Base-by-base conservation (phyloP, 2,888 invertebrate genomes). In the Hylaea fasciaria region DNA sequence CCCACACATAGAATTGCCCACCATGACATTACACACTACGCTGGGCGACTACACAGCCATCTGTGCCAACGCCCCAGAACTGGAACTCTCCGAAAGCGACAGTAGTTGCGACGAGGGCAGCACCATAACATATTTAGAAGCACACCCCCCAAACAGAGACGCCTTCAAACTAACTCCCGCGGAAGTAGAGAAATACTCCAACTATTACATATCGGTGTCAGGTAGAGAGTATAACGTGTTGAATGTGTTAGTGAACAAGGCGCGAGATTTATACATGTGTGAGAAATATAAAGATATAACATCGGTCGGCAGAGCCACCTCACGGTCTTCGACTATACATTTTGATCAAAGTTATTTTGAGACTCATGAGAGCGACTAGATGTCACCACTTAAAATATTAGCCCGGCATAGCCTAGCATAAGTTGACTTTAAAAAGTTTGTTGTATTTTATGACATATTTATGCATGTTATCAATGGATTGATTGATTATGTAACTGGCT, bases 141-240 rank as follows among this genome's bases (percentile, higher is more conserved):
- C 54, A 0, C n/a, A 9, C 4, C 40, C 64, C 56, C 55, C 63
- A 58, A 43, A 44, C 3, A 40, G 22, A 40, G 39, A 66, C 64
- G 49, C 57, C 0, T 75, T 70, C 17, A 77, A 71, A 63, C 71
- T 85, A 4, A 77, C 80, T 3, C 69, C 78, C 2, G 59, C 69
- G 0, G 85, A 86, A 59, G 76, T 85, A 37, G 77, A 84, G 49
- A 74, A 78, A 50, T 86, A 81, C 66, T 75, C 82, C 0, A 69
- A 78, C 35, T 74, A 73, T 64, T 78, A 69, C 62, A 64, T 85
- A 0, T 69, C 59, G 2, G 57, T 83, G 0, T 55, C 67, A 22
- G 83, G 77, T 0, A 65, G 66, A 43, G 69, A 78, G 58, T 78
- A 73, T 58, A 86, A 86, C 63, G 74, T 81, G 2, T 66, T 86